These are phyloP conservation scores for Channallabes apus DNA, from an alignment of 2,797 vertebrate species.

Conservation along the genomic window DNA sequence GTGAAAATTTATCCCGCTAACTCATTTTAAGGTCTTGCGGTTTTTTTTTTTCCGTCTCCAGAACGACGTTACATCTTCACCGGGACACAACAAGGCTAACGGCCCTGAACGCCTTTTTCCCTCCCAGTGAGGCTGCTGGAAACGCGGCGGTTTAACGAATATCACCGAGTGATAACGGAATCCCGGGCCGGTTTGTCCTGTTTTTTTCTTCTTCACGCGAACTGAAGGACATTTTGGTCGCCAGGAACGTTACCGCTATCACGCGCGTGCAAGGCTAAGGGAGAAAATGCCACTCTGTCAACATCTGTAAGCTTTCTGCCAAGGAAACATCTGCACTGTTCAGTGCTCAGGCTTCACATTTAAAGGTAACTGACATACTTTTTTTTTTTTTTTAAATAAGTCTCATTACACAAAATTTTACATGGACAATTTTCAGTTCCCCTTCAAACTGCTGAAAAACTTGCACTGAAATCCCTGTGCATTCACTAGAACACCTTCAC, in stretches of 20 bases:
- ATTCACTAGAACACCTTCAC: neutral
- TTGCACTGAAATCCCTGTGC: neutral
- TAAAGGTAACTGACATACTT: conserved; percentile 15
- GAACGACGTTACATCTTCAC: neutral
- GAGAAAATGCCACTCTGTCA: conserved; percentile 39
- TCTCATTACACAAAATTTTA: neutral
- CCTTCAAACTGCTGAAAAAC: neutral
- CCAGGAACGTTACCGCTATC: neutral
- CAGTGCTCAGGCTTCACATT: neutral
- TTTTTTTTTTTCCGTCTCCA: no score
- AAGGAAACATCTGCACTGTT: neutral
- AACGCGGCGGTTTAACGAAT: neutral
- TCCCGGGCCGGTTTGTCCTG: neutral
- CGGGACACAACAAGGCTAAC: conserved; percentile 13
- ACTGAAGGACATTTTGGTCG: conserved; percentile 30
- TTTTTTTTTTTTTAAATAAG: neutral
- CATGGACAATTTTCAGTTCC: neutral
- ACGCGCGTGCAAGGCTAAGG: neutral
- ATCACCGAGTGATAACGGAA: neutral
- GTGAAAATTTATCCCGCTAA: no score
- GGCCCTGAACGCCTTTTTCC: neutral
- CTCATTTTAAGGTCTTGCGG: neutral
- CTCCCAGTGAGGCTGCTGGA: neutral
- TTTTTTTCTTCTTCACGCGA: neutral
- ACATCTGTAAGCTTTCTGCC: conserved; percentile 2